phyloP scores from a whole-genome alignment of 2,113 vertebrate species.

The Thamnaconus septentrionalis region DNA sequence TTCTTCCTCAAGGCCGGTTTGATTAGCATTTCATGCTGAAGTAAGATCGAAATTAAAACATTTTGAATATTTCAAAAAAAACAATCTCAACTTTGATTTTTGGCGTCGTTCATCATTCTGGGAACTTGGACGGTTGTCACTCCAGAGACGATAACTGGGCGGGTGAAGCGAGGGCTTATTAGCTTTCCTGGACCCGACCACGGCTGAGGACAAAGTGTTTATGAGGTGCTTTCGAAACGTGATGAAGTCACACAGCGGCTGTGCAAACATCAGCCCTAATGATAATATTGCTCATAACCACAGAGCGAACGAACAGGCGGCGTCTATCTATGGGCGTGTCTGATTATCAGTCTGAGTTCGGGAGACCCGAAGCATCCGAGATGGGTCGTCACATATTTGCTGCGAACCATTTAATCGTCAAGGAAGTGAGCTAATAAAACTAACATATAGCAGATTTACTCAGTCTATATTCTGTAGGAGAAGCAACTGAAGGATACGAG shows the following conservation, averaged over 20 bases:
- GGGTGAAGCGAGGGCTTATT: conserved; percentile 30
- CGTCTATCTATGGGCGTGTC: conserved; percentile 40
- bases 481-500: no score
- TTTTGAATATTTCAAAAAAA: background rate
- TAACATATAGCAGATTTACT: no score
- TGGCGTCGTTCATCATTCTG: conserved; percentile 20
- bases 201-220: conserved; percentile 45
- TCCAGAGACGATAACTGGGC: conserved; percentile 35
- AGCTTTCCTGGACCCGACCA: conserved; percentile 45
- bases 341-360: conserved; percentile 19
- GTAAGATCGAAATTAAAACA: conserved; percentile 13
- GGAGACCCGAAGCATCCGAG: no score
- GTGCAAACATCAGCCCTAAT: conserved; percentile 65
- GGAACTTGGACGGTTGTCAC: conserved; percentile 21
- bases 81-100: conserved; percentile 21
- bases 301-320: conserved; percentile 8
- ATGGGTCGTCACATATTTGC: no score
- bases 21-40: conserved; percentile 8
- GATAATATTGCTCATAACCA: conserved; percentile 48
- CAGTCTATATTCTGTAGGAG: no score
- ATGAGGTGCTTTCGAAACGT: conserved; percentile 59
- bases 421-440: no score
- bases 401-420: no score
- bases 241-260: conserved; percentile 67
- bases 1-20: background rate